Conservation (phyloP, 1,140 invertebrate genomes). For the Uloborus diversus region DNA sequence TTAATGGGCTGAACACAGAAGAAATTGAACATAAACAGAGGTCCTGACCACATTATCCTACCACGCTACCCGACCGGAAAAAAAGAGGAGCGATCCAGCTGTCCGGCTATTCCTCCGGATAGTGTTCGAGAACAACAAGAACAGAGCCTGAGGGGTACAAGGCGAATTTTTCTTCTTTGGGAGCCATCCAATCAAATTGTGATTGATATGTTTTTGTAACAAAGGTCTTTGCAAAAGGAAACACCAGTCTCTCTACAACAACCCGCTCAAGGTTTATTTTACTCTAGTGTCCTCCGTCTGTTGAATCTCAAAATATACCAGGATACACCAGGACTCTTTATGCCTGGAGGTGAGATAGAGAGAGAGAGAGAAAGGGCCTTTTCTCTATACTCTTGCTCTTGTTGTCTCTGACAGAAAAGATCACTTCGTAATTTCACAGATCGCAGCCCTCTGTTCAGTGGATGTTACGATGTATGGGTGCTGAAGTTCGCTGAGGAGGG, state of each 20-base stretch:
- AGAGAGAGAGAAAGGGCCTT: too few species aligned
- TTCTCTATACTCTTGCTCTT: neutral
- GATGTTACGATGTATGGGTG: slow-evolving; percentile 3
- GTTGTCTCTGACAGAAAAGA: slow-evolving; percentile 38
- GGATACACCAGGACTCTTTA: neutral
- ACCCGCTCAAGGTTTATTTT: slow-evolving; percentile 53
- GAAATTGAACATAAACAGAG: slow-evolving; percentile 45
- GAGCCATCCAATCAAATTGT: slow-evolving; percentile 47
- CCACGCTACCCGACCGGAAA: neutral
- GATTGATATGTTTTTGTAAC: slow-evolving; percentile 57
- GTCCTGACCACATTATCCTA: neutral
- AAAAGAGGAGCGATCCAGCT: slow-evolving; percentile 16
- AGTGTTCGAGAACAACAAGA: slow-evolving; percentile 10
- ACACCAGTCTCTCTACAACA: slow-evolving; percentile 16
- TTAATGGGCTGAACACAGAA: too few species aligned
- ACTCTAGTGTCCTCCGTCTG: slow-evolving; percentile 37
- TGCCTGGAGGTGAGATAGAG: neutral
- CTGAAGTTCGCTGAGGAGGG: neutral
- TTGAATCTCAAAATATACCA: slow-evolving; percentile 57
- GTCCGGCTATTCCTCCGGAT: slow-evolving; percentile 13
- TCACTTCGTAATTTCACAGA: slow-evolving; percentile 53
- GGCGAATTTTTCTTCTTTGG: slow-evolving; percentile 10
- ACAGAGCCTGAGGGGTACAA: neutral
- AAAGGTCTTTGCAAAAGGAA: slow-evolving; percentile 48
- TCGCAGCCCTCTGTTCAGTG: slow-evolving; percentile 8